phyloP scores from a whole-genome alignment of 1,140 invertebrate genomes.

The Megalopta genalis region DNA sequence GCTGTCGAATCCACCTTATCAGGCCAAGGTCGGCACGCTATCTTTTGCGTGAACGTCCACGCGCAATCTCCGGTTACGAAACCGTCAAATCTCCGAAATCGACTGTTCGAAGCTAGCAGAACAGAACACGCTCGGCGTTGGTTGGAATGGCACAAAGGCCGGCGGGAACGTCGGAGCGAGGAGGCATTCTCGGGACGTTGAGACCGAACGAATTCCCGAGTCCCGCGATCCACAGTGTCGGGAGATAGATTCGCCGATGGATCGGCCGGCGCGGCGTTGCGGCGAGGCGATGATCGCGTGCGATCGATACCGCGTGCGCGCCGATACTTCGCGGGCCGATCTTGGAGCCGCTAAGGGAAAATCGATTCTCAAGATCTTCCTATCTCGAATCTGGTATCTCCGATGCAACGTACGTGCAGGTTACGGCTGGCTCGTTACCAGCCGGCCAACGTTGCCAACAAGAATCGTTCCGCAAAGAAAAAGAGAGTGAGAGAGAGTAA shows the following conservation, averaged over 20 bases:
- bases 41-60: too few relatives aligned
- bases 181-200: conserved; percentile 1
- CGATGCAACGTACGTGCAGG: conserved; percentile 33
- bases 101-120: too few relatives aligned
- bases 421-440: conserved; percentile 69
- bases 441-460: conserved; percentile 35
- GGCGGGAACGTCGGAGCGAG: neutral
- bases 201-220: conserved; percentile 28
- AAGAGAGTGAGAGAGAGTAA: neutral
- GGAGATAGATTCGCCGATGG: conserved; percentile 26
- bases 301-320: conserved; percentile 38
- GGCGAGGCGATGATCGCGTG: conserved; percentile 31
- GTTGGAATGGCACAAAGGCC: neutral
- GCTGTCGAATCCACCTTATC: too few relatives aligned
- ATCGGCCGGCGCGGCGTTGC: conserved; percentile 29
- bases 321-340: conserved; percentile 24
- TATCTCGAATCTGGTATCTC: conserved; percentile 60
- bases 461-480: neutral
- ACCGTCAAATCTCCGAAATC: too few relatives aligned
- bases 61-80: too few relatives aligned
- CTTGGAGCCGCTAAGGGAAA: conserved; percentile 39
- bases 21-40: too few relatives aligned
- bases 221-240: neutral
- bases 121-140: too few relatives aligned
- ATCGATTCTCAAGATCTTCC: conserved; percentile 58